Conservation (phyloP, 2,113 vertebrate species). For the Gobiocypris rarus region DNA sequence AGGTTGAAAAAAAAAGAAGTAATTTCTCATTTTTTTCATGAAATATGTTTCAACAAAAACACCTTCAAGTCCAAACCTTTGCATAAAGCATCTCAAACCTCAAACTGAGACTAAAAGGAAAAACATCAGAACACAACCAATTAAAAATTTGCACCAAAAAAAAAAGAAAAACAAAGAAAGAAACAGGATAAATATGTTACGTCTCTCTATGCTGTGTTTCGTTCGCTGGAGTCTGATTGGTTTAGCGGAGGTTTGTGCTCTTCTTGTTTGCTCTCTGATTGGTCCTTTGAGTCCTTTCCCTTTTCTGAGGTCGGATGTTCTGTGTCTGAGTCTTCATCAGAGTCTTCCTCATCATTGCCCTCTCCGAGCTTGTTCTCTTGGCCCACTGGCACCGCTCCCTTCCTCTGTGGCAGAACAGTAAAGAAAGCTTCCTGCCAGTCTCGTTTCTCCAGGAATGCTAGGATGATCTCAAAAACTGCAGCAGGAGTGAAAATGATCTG, state of each 20-base stretch:
- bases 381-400: slow-evolving; percentile 85
- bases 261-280: slow-evolving; percentile 17
- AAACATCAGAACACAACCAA: background rate
- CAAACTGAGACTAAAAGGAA: background rate
- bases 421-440: slow-evolving; percentile 96
- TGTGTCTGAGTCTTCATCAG: slow-evolving; percentile 59
- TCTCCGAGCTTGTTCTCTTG: slow-evolving; percentile 55
- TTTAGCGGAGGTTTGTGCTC: slow-evolving; percentile 4
- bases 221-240: slow-evolving; percentile 37
- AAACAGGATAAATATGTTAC: background rate
- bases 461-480: slow-evolving; percentile 96
- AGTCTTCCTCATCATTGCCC: slow-evolving; percentile 54
- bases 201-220: slow-evolving; percentile 25
- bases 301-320: slow-evolving; percentile 36
- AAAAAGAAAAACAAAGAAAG: background rate
- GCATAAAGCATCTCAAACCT: background rate
- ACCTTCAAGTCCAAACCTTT: background rate
- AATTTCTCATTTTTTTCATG: background rate
- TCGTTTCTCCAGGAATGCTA: slow-evolving; percentile 87
- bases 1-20: background rate
- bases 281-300: slow-evolving; percentile 35
- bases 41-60: slow-evolving; percentile 3
- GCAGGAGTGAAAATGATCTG: slow-evolving; percentile 35
- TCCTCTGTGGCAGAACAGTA: slow-evolving; percentile 88
- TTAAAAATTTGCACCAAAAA: background rate